These are phyloP conservation scores for Agriopis aurantiaria DNA, from an alignment of 2,888 invertebrate genomes.

Conservation along the genomic window DNA sequence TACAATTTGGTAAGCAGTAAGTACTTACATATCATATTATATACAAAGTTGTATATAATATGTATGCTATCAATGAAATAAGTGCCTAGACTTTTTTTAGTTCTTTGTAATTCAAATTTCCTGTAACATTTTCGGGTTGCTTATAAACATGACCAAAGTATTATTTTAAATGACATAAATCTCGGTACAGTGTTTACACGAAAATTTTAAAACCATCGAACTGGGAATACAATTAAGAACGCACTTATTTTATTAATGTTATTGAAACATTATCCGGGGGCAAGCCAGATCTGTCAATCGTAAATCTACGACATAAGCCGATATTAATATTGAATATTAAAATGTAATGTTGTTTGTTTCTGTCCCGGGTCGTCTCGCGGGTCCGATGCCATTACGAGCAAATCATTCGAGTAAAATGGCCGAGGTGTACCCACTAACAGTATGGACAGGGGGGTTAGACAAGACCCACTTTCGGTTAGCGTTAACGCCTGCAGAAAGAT, in stretches of 20 bases:
- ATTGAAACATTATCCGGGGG: conserved; percentile 15
- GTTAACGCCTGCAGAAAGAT: too few relatives aligned
- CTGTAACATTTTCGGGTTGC: too few relatives aligned
- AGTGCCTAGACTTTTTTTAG: too few relatives aligned
- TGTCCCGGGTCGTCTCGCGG: conserved; percentile 50
- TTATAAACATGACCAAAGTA: background rate
- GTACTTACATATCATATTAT: too few relatives aligned
- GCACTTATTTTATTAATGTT: background rate
- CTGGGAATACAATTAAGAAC: background rate
- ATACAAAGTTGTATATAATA: too few relatives aligned
- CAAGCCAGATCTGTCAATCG: conserved; percentile 34
- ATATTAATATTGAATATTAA: conserved; percentile 63
- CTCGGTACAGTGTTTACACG: background rate
- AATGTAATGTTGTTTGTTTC: conserved; percentile 63
- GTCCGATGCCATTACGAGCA: conserved; percentile 59
- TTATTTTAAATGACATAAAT: background rate
- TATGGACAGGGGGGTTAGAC: conserved; percentile 1
- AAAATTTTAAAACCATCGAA: background rate
- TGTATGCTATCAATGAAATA: too few relatives aligned
- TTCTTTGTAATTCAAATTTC: too few relatives aligned
- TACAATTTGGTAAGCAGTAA: too few relatives aligned
- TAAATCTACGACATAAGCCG: conserved; percentile 45
- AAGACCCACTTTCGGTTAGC: too few relatives aligned
- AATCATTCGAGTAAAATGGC: conserved; percentile 61
- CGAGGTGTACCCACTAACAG: background rate